Evolutionary conservation across 2,797 vertebrate genomes (phyloP), one percentile per base, ranked within the genome.

Genomic region (Tolypeutes matacus): DNA sequence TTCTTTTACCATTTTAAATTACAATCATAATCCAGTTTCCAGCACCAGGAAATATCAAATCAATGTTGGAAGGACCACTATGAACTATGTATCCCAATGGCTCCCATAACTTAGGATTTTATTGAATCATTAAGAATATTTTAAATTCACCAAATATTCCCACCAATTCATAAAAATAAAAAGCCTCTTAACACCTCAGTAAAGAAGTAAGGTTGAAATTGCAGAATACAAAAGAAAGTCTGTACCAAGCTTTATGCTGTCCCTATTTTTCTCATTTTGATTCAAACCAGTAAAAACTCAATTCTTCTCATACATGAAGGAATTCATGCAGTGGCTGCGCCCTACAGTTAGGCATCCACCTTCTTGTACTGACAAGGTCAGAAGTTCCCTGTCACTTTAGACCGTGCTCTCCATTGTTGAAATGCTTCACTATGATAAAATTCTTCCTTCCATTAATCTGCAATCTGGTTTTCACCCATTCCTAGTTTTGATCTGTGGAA

Each of bases 331-430:
- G 12, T 67, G 9, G 29, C 46, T 15, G 21, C 1, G 10, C 14
- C 18, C 34, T 5, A 49, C 13, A 49, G 18, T 53, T 62, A 7
- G 15, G 4, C 31, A 29, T 9, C 29, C 62, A 69, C 4, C 1
- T 6, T 49, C 25, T 3, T 11, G 25, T 3, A 36, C 5, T 53
- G 17, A 49, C 0, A 27, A 7, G 2, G 1, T 20, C 12, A 27
- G 34, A 49, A 69, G 23, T 4, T 82, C 17, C 20, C 42, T 80
- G n/a, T 4, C 9, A 46, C 14, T 14, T 8, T 29, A 29, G 17
- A 58, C 2, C 72, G 2, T 67, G 25, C 31, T 84, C 12, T 60
- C 36, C 29, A 9, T 14, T 60, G 2, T 15, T 42, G 15, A 89
- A 82, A 69, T 25, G 5, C 15, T 69, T 70, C 29, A 27, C 1